phyloP scores from a whole-genome alignment of 1,140 invertebrate genomes.

The Drosophila triauraria region DNA sequence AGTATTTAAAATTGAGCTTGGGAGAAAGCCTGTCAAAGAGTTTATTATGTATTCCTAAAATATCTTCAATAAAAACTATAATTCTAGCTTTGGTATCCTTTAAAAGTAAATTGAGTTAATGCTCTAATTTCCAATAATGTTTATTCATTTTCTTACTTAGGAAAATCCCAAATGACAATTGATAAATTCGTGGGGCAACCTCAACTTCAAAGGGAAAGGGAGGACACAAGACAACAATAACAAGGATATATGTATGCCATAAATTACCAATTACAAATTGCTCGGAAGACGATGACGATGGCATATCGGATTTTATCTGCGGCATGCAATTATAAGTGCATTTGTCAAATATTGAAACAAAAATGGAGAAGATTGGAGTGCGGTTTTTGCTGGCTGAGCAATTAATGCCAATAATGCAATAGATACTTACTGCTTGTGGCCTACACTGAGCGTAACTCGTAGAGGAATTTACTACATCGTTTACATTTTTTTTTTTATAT shows the following conservation, averaged over 20 bases:
- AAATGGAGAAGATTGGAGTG: constrained; percentile 45
- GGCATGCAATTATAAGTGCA: constrained; percentile 76
- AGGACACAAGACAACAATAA: constrained; percentile 14
- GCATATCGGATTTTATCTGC: constrained; percentile 54
- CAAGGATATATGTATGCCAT: constrained; percentile 28
- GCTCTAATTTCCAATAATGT: not conserved
- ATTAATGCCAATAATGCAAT: constrained; percentile 62
- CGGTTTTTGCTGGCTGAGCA: constrained; percentile 53
- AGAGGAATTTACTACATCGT: not conserved
- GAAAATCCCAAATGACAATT: not conserved
- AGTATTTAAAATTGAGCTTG: too few species aligned
- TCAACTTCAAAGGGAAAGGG: not conserved
- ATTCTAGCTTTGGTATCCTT: not conserved
- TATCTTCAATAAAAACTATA: not conserved
- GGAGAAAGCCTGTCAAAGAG: too few species aligned
- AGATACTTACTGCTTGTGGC: constrained; percentile 30
- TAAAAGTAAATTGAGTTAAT: not conserved
- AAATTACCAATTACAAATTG: constrained; percentile 66
- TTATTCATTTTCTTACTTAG: not conserved
- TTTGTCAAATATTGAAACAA: constrained; percentile 71
- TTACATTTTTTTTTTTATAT: not conserved
- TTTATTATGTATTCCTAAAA: too few species aligned
- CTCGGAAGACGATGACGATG: constrained; percentile 30
- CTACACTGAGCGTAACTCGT: constrained; percentile 7
- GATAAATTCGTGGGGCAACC: constrained; percentile 3